Base-by-base conservation (phyloP, 2,888 invertebrate species). In the Xylota segnis region DNA sequence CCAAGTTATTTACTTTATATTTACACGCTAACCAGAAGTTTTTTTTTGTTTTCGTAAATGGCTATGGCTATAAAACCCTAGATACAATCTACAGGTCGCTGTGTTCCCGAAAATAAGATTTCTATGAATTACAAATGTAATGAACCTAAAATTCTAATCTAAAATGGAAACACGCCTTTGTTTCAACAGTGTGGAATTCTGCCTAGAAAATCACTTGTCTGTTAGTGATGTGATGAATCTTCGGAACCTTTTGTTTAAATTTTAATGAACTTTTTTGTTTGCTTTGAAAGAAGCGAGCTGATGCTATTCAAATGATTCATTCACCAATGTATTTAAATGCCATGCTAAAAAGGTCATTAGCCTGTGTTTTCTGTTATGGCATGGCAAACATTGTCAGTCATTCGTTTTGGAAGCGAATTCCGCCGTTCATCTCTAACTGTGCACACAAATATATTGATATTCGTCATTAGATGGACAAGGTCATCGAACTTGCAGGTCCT, bases 301-400 rank as follows among this genome's bases (percentile, higher is more conserved):
- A 2, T 6, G 5, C 5, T 43, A 63, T 63, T 45, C 63, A 63
- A 45, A 27, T 63, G 63, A 63, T 45, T 63, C 63, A 63, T 45
- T 32, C 63, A 29, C 14, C 47, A 2, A 14, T 45, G 4, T 5
- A 65, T 50, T 29, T 34, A 65, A 47, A 47, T 32, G 47, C 32
- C 29, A 10, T 54, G 29, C 32, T 29, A 65, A 65, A 65, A 65
- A 65, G 65, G 47, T 65, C 65, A 34, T 54, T 68, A 54, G 7
- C 54, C 54, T 54, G 14, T 27, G 14, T 34, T 5, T 54, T 37
- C 37, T 23, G 18, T 7, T 40, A 37, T 12, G 27, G 40, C 27
- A 50, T 23, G 14, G 40, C 66, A 50, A 54, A 16, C 34, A 54
- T 34, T 40, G 40, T 14, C 10, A 40, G 50, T 29, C 47, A 40